Percentiles rank a stretch among this genome's conserved stretches.
Evolutionary conservation across 1,140 invertebrate genomes (phyloP).

Genomic region (Delia radicum): DNA sequence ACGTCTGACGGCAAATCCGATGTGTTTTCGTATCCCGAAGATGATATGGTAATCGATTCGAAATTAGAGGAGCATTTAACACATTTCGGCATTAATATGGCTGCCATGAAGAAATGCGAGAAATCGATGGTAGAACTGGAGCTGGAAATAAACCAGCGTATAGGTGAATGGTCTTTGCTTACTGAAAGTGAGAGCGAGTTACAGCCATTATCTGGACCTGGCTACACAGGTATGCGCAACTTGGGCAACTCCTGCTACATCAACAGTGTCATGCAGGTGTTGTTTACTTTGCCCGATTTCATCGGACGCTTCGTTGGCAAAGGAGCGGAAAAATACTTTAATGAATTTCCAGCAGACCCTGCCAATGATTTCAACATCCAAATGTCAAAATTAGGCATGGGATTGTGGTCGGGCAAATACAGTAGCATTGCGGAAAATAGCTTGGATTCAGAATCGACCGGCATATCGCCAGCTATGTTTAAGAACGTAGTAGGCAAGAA

Average conservation of each 20-base stretch:
- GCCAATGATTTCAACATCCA: conserved; percentile 90
- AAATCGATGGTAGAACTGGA: conserved; percentile 99
- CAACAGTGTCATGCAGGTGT: conserved; percentile 89
- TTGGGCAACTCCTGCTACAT: conserved; percentile 98
- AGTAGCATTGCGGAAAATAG: conserved; percentile 63
- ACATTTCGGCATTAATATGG: conserved; percentile 94
- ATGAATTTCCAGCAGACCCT: conserved; percentile 68
- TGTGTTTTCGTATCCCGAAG: conserved; percentile 96
- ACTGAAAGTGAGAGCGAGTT: conserved; percentile 87
- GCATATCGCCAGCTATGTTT: conserved; percentile 92
- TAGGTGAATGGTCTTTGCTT: conserved; percentile 90
- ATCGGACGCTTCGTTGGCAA: conserved; percentile 70
- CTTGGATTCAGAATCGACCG: conserved; percentile 66
- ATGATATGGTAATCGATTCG: conserved; percentile 97
- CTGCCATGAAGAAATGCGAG: conserved; percentile 94
- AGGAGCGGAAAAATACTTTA: conserved; percentile 68
- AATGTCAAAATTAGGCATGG: conserved; percentile 89
- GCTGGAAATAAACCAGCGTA: conserved; percentile 91
- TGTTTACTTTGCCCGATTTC: conserved; percentile 90
- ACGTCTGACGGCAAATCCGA: conserved; percentile 89
- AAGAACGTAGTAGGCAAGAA: conserved; percentile 86
- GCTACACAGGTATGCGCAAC: conserved; percentile 91
- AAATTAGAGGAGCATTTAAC: conserved; percentile 83
- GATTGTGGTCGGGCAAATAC: conserved; percentile 88
- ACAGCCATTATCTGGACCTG: conserved; percentile 85